These are phyloP conservation scores for Venusia cambrica DNA, from an alignment of 2,888 invertebrate genomes.

Conservation along the genomic window DNA sequence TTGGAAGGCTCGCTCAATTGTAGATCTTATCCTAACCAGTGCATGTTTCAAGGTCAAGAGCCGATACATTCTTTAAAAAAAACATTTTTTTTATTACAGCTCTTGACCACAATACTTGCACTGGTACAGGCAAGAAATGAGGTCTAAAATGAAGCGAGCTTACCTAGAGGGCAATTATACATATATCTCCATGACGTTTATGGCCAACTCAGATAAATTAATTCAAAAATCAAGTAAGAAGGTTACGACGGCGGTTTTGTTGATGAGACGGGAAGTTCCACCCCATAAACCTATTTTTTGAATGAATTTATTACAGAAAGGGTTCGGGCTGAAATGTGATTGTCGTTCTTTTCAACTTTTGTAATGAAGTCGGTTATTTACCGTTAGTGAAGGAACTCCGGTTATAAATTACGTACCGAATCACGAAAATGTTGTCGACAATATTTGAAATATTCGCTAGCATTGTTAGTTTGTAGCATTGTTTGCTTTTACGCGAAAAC, in stretches of 20 bases:
- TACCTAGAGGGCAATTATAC: no score
- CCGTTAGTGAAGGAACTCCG: slow-evolving; percentile 8
- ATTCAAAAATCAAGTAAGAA: slow-evolving; percentile 69
- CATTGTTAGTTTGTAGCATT: slow-evolving; percentile 14
- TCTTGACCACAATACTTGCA: no score
- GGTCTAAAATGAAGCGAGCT: no score
- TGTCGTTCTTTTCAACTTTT: slow-evolving; percentile 26
- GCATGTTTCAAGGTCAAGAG: no score
- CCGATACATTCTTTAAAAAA: no score
- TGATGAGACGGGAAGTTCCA: slow-evolving; percentile 58
- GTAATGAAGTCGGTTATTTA: slow-evolving; percentile 17
- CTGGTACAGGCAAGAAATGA: no score
- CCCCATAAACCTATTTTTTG: slow-evolving; percentile 65
- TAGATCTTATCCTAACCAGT: no score
- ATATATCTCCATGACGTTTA: slow-evolving; percentile 63
- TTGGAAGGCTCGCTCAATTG: no score
- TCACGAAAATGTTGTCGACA: slow-evolving; percentile 1
- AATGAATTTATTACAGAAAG: slow-evolving; percentile 61
- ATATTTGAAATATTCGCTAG: slow-evolving; percentile 5
- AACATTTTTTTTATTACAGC: no score
- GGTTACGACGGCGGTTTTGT: slow-evolving; percentile 61
- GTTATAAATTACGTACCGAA: slow-evolving; percentile 4
- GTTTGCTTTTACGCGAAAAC: slow-evolving; percentile 18
- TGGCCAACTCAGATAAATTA: slow-evolving; percentile 63
- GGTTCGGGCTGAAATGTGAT: slow-evolving; percentile 47